phyloP scores from a whole-genome alignment of 37 sponge, comb jelly and placozoan genomes.

The Hexactinellida sp. region DNA sequence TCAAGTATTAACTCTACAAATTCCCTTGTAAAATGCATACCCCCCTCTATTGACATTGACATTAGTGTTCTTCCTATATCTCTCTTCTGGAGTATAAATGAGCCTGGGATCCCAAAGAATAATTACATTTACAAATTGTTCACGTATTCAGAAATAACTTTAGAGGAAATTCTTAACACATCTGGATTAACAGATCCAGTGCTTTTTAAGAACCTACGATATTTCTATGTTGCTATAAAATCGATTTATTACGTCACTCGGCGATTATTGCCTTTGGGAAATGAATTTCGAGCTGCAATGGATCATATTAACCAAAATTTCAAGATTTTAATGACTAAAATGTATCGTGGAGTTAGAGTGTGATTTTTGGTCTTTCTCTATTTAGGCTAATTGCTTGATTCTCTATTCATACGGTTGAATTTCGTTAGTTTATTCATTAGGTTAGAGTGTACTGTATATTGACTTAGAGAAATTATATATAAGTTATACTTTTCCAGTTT shows the following conservation, averaged over 20 bases:
- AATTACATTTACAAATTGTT: not conserved
- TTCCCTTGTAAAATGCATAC: not conserved
- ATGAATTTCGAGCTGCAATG: not conserved
- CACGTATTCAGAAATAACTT: not conserved
- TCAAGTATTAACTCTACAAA: not conserved
- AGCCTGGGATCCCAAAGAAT: not conserved
- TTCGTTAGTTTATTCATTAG: not conserved
- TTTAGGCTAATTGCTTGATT: not conserved
- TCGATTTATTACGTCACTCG: not conserved
- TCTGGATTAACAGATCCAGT: not conserved
- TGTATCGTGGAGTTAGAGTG: not conserved
- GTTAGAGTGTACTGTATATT: not conserved
- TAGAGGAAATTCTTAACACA: not conserved
- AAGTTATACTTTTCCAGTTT: too few species aligned
- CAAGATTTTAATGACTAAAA: not conserved
- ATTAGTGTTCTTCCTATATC: not conserved
- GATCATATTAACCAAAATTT: not conserved
- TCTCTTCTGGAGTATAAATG: not conserved
- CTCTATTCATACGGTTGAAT: not conserved
- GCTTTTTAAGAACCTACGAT: not conserved
- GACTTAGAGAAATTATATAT: not conserved
- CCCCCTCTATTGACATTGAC: slow-evolving; percentile 6
- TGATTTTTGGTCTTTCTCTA: not conserved
- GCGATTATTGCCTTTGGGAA: not conserved
- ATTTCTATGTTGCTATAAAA: not conserved